Evolutionary conservation across 2,888 invertebrate genomes (phyloP).

Genomic region (Vandiemenella viatica): DNA sequence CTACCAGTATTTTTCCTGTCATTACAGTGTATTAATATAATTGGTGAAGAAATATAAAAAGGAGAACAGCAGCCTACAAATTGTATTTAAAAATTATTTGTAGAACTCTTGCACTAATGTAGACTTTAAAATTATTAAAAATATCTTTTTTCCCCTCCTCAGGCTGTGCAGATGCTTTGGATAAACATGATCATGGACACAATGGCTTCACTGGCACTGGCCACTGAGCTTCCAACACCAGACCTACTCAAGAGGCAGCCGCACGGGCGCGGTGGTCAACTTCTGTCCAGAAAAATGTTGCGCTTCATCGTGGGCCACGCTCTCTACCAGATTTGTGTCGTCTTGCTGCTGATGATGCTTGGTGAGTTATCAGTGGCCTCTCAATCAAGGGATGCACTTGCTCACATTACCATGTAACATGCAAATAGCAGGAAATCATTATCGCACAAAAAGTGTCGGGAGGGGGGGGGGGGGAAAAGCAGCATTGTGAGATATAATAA

Average conservation of each 20-base stretch:
- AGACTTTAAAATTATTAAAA: neutral
- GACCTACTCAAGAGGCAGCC: conserved; percentile 35
- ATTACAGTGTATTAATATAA: too few species aligned
- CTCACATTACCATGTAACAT: too few species aligned
- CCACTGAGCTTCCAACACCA: conserved; percentile 38
- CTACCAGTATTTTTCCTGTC: too few species aligned
- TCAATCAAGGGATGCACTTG: too few species aligned
- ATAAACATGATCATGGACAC: conserved; percentile 46
- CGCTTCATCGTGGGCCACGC: conserved; percentile 42
- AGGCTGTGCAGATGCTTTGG: conserved; percentile 45
- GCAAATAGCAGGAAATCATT: too few species aligned
- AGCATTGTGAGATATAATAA: too few species aligned
- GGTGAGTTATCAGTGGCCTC: too few species aligned
- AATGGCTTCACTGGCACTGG: conserved; percentile 39
- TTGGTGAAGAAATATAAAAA: too few species aligned
- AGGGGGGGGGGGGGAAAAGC: too few species aligned
- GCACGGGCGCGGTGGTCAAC: conserved; percentile 37
- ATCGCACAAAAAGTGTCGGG: too few species aligned
- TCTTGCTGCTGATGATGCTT: conserved; percentile 36
- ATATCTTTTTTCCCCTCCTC: neutral
- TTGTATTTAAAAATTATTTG: neutral
- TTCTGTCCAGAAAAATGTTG: conserved; percentile 34
- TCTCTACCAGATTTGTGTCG: conserved; percentile 37
- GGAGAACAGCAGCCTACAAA: too few species aligned
- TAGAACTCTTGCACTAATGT: neutral